phyloP scores from a whole-genome alignment of 1,140 invertebrate species.

The Galendromus occidentalis region DNA sequence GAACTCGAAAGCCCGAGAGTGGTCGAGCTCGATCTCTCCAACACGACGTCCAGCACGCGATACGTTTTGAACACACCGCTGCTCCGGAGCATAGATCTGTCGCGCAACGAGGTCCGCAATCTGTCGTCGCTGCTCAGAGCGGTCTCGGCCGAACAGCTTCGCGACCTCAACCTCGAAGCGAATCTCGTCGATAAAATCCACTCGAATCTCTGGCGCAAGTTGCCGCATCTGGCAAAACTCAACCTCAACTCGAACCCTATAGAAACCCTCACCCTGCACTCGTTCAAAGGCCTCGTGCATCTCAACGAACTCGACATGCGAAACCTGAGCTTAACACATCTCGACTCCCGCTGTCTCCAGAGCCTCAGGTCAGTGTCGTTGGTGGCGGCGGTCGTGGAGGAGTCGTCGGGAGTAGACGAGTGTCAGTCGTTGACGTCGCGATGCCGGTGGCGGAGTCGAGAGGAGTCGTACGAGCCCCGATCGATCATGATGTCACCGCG shows the following conservation, averaged over 20 bases:
- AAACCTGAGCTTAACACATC: constrained; percentile 8
- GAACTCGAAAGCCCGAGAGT: background rate
- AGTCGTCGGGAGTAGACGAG: too few species aligned
- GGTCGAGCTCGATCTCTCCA: background rate
- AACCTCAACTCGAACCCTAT: background rate
- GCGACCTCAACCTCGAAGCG: background rate
- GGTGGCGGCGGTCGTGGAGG: too few species aligned
- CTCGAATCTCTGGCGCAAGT: background rate
- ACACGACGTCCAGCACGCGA: background rate
- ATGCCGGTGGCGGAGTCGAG: too few species aligned
- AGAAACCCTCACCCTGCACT: background rate
- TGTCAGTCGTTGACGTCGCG: too few species aligned
- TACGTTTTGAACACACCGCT: background rate
- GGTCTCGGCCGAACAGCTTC: background rate
- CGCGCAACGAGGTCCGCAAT: background rate
- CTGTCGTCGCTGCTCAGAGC: background rate
- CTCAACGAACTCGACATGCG: constrained; percentile 9
- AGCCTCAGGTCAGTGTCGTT: background rate
- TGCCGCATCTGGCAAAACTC: background rate
- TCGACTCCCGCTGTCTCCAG: constrained; percentile 1
- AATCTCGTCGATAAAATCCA: background rate
- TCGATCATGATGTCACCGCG: too few species aligned
- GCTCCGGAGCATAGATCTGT: background rate
- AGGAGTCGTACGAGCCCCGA: too few species aligned
- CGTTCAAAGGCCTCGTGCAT: background rate